Evolutionary conservation across 1,140 invertebrate species (phyloP), one percentile per base, ranked within the genome.

Genomic region (Psilanteris sp.): DNA sequence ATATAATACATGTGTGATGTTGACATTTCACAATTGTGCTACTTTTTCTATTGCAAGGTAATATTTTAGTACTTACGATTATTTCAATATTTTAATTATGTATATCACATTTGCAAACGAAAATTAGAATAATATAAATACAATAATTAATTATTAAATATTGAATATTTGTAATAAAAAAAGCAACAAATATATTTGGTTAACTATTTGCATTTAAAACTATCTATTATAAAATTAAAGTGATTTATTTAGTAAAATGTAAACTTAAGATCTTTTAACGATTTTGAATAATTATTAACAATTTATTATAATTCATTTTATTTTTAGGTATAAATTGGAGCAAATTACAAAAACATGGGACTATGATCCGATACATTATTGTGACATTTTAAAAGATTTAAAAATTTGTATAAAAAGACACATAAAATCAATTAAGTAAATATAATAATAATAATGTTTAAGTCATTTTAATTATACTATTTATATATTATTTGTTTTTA

Each of bases 21-120:
- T 62, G 15, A 39, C 27, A 22, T 52, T 41, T 41, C 59, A 64
- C 36, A 64, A 50, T 13, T 61, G 54, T 10, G 29, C 36, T 3
- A 46, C 26, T 5, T 59, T 24, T 41, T 44, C 39, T 3, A 34
- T 59, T 24, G n/a, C 39, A 6, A 34, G 29, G 39, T 59, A n/a
- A 10, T 20, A 20, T 20, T 20, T 20, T 20, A n/a, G n/a, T n/a
- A n/a, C n/a, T n/a, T n/a, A n/a, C n/a, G n/a, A n/a, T n/a, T n/a
- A n/a, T n/a, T n/a, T 20, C 6, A 6, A 20, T 20, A 2, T 20
- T 20, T 20, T 20, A 3, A 20, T 20, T 20, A 3, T 20, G 3
- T 6, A 20, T 20, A 27, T 27, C n/a, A 27, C 26, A 7, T 41
- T 10, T 41, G n/a, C n/a, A n/a, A n/a, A n/a, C n/a, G n/a, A n/a